These are phyloP conservation scores for Vulpes ferrilata DNA, from an alignment of 2,113 vertebrate genomes.

Conservation along the genomic window DNA sequence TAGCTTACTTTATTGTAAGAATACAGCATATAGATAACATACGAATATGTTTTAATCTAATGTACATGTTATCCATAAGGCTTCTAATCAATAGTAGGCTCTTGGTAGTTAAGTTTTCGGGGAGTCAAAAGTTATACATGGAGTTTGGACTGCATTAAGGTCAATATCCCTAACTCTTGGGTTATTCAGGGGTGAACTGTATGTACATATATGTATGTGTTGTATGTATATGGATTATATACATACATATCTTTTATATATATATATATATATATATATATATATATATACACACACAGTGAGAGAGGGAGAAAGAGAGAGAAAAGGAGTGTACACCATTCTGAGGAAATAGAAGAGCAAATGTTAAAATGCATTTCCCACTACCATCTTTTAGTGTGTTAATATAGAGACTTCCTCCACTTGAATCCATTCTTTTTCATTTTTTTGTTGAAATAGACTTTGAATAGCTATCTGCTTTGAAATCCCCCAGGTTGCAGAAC, in stretches of 20 bases:
- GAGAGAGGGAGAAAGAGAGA: neutral
- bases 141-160: neutral
- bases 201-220: neutral
- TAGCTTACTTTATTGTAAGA: neutral
- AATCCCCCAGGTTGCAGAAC: neutral
- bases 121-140: neutral
- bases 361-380: neutral
- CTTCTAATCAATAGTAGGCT: neutral
- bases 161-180: neutral
- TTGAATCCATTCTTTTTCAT: neutral
- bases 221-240: neutral
- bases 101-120: neutral
- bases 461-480: neutral
- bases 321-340: neutral
- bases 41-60: neutral
- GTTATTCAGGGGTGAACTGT: neutral
- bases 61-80: neutral
- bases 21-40: neutral
- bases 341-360: neutral
- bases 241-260: neutral
- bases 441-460: neutral
- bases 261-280: neutral
- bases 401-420: neutral
- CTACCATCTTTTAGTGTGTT: neutral
- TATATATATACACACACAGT: fast-evolving